Conservation (phyloP, 92 coral and sea anemone genomes). For the Porites evermanni region DNA sequence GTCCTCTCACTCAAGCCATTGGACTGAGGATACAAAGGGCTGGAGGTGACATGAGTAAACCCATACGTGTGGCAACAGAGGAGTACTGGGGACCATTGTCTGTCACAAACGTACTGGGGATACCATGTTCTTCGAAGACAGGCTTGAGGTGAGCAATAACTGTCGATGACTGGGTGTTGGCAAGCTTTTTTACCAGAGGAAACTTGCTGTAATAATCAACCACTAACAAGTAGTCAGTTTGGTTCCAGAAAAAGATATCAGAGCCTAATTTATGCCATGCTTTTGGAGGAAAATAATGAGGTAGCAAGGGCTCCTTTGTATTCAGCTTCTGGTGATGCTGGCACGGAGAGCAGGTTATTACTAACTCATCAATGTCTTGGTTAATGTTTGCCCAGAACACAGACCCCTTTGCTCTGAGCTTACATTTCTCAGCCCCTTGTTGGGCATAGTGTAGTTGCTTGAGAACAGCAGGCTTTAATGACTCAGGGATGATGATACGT, state of each 20-base stretch:
- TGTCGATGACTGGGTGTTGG: constrained; percentile 58
- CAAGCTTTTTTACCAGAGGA: constrained; percentile 64
- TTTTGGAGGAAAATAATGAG: not conserved
- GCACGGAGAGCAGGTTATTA: constrained; percentile 53
- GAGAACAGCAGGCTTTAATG: constrained; percentile 49
- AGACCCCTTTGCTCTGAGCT: constrained; percentile 12
- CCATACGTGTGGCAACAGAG: constrained; percentile 68
- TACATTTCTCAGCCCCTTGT: constrained; percentile 26
- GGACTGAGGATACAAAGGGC: constrained; percentile 70
- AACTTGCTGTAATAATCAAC: constrained; percentile 69
- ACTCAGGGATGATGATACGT: constrained; percentile 43
- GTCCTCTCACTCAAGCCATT: constrained; percentile 74
- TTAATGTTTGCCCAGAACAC: not conserved
- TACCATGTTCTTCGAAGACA: constrained; percentile 70
- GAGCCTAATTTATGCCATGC: constrained; percentile 65
- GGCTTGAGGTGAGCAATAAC: constrained; percentile 60
- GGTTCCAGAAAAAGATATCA: constrained; percentile 63
- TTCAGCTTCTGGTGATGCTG: constrained; percentile 12
- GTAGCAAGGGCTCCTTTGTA: no score
- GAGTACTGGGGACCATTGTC: constrained; percentile 65
- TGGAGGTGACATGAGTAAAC: constrained; percentile 56
- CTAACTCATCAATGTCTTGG: constrained; percentile 55
- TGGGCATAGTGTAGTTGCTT: constrained; percentile 51
- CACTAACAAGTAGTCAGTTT: constrained; percentile 50
- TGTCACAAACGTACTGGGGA: constrained; percentile 48